Evolutionary conservation across 2,888 invertebrate species (phyloP), one percentile per base, ranked within the genome.

Genomic region (Aporophyla lueneburgensis): DNA sequence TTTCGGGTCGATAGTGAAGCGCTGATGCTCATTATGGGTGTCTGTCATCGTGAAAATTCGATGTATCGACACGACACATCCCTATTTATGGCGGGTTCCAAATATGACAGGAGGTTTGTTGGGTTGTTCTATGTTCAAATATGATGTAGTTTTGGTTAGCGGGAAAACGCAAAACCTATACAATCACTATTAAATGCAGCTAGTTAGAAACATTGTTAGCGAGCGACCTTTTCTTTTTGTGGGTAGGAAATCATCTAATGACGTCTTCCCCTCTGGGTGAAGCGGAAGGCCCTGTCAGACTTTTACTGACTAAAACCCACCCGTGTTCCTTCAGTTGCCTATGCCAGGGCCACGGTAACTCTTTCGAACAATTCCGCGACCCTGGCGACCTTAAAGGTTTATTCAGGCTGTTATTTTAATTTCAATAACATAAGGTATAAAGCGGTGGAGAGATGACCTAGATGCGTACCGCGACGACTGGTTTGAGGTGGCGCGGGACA

Each of bases 21-120:
- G 21, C 46, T 46, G 59, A 62, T 67, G 10, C 51, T 73, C 67
- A 71, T 69, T 70, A 67, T 59, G 63, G 62, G 24, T 71, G 65
- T 79, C 84, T 68, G 56, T 73, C 67, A 66, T 61, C n/a, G 58
- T 68, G 46, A 79, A 75, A 68, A 68, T 72, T 73, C 49, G 54
- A 72, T 73, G 49, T 63, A 77, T 74, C 12, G 0, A 62, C 33
- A 59, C 24, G 54, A 53, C 24, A n/a, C 56, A n/a, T 12, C n/a
- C n/a, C 65, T 67, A 56, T 68, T 69, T 75, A 46, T 62, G 49
- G 62, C 63, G 51, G 74, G 73, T 80, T 80, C 14, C 7, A 19
- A 70, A 58, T 70, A 66, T 74, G 75, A 65, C 67, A 65, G 65
- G 61, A 59, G 43, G 63, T 68, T 66, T 70, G 33, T 24, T 49